phyloP scores from a whole-genome alignment of 2,888 invertebrate species.

The Drosophila paranaensis region DNA sequence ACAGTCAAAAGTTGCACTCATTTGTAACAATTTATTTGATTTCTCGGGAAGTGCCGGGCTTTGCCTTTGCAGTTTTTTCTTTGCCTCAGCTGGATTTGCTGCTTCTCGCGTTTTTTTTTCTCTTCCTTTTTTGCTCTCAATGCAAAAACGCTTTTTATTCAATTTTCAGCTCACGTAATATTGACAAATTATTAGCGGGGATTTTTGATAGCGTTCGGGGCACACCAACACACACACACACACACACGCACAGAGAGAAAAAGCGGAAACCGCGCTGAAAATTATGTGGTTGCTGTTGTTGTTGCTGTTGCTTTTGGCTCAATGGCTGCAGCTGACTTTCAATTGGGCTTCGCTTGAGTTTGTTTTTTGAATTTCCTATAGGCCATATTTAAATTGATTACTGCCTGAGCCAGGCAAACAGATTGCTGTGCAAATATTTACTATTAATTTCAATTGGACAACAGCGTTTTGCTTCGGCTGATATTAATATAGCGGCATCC shows the following conservation, averaged over 20 bases:
- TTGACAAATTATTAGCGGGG: conserved; percentile 83
- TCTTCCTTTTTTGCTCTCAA: conserved; percentile 39
- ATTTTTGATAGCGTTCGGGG: conserved; percentile 72
- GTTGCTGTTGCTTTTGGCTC: conserved; percentile 18
- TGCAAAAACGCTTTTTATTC: conserved; percentile 79
- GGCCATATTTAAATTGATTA: conserved; percentile 75
- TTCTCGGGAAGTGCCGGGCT: conserved; percentile 44
- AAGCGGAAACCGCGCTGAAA: conserved; percentile 41
- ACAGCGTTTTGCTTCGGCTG: conserved; percentile 36
- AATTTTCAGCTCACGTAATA: conserved; percentile 83
- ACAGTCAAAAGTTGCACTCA: conserved; percentile 73
- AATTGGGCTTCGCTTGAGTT: conserved; percentile 45
- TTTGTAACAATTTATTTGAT: conserved; percentile 80
- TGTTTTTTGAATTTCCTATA: conserved; percentile 58
- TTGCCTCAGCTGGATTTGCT: conserved; percentile 7
- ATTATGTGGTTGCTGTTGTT: conserved; percentile 37
- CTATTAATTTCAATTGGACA: conserved; percentile 75
- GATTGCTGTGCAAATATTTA: conserved; percentile 77
- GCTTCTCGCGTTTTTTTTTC: conserved; percentile 4
- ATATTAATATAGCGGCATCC: conserved; percentile 49
- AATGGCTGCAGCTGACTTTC: conserved; percentile 65
- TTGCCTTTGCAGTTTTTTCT: conserved; percentile 23
- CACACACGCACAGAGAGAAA: conserved; percentile 8
- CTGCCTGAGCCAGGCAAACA: conserved; percentile 47
- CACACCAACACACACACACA: conserved; percentile 20